These are phyloP conservation scores for Chrysodeixis includens DNA, from an alignment of 2,888 invertebrate species.

Conservation along the genomic window DNA sequence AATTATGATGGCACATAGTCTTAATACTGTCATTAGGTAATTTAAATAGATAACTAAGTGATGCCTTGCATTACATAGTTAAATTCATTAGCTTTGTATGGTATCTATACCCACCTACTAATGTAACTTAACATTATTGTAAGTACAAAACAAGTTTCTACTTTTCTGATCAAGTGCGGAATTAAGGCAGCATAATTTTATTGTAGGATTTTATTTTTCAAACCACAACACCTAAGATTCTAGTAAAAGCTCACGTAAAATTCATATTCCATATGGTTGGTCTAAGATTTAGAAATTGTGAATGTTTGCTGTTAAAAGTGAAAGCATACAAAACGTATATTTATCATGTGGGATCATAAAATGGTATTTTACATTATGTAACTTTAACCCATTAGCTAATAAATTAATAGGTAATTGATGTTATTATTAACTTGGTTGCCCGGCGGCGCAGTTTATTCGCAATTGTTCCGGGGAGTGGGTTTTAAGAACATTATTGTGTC, in stretches of 20 bases:
- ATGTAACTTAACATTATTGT: not conserved
- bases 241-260: slow-evolving; percentile 28
- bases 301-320: slow-evolving; percentile 67
- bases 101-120: not conserved
- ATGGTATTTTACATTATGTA: slow-evolving; percentile 45
- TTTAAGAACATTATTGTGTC: slow-evolving; percentile 13
- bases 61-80: slow-evolving; percentile 11
- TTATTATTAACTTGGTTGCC: slow-evolving; percentile 27
- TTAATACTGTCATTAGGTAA: slow-evolving; percentile 28
- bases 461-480: slow-evolving; percentile 31
- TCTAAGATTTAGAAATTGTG: slow-evolving; percentile 60
- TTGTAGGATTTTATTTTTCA: slow-evolving; percentile 53
- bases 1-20: slow-evolving; percentile 43
- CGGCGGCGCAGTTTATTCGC: slow-evolving; percentile 37
- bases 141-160: slow-evolving; percentile 20
- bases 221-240: slow-evolving; percentile 41
- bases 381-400: slow-evolving; percentile 27
- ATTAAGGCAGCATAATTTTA: slow-evolving; percentile 60
- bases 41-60: slow-evolving; percentile 27
- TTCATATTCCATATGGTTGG: not conserved
- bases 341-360: slow-evolving; percentile 48
- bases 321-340: slow-evolving; percentile 60
- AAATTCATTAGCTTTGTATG: not conserved
- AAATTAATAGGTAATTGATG: slow-evolving; percentile 35
- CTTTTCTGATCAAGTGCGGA: slow-evolving; percentile 48